A percentile compares a stretch with the other conserved stretches of the same genome.
Conservation (phyloP, 2,888 invertebrate species). For the Sclerodermus sp. region DNA sequence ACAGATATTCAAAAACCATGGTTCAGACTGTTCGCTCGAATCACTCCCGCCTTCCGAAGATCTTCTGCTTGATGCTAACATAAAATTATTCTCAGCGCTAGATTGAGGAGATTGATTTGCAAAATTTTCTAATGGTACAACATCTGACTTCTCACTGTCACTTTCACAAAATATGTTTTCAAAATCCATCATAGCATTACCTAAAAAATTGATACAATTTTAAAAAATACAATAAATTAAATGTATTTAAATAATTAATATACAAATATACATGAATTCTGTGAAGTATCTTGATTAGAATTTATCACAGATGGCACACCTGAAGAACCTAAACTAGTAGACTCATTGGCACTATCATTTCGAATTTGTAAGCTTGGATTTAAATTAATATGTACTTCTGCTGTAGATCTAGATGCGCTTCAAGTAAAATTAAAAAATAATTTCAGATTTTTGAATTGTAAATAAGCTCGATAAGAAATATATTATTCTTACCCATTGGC, state of each 20-base stretch:
- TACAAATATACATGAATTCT: too few species aligned
- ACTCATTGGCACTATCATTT: conserved; percentile 28
- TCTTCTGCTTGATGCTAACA: too few species aligned
- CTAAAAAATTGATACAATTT: too few species aligned
- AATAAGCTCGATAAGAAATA: not conserved
- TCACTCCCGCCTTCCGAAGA: too few species aligned
- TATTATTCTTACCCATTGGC: conserved; percentile 14
- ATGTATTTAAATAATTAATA: too few species aligned
- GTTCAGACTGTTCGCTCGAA: too few species aligned
- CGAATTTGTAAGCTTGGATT: conserved; percentile 9
- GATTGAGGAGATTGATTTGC: conserved; percentile 35
- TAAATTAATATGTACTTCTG: not conserved
- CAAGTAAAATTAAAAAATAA: too few species aligned
- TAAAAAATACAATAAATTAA: too few species aligned
- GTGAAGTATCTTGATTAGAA: conserved; percentile 34
- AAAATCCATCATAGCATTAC: too few species aligned
- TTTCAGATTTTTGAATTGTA: not conserved
- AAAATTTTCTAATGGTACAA: conserved; percentile 40
- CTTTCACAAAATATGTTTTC: too few species aligned
- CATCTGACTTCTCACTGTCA: conserved; percentile 64
- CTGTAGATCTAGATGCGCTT: not conserved
- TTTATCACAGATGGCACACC: conserved; percentile 33
- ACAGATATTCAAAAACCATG: too few species aligned
- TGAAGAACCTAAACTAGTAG: conserved; percentile 29
- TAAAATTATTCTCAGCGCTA: conserved; percentile 32